Base-by-base conservation (phyloP, 92 coral and sea anemone genomes). In the Phenganax marumi region DNA sequence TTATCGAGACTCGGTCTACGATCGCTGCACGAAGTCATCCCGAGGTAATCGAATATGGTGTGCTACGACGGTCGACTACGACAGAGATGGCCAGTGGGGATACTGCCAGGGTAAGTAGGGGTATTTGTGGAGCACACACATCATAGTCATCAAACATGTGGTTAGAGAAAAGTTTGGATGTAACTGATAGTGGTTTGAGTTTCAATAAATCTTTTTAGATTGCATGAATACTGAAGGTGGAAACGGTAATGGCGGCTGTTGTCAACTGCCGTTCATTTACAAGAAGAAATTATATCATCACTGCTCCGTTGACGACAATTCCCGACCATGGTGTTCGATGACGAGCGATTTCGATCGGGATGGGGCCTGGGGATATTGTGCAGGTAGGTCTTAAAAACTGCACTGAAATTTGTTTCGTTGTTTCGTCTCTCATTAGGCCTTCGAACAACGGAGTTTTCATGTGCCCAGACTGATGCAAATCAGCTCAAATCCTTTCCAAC, bases 141-240 rank as follows among this genome's bases (percentile, higher is more conserved):
- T 56, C 63, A 56, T 56, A 56, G n/a, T 7, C 22, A 56, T 56
- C n/a, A 14, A 56, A 21, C 63, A 56, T 33, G 5, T 33, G 43
- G 43, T 33, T 33, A 33, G 3, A 33, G 43, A 33, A 33, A 33
- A 33, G 43, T 33, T 33, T 33, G 43, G 43, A 33, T 33, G 2
- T 33, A 33, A 33, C 2, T 33, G 43, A 33, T 33, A 5, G 5
- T 33, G 43, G 43, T 33, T 33, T 33, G 43, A 33, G 3, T 48
- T 14, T 33, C 8, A 10, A 58, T 14, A 21, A 65, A n/a, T 10
- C 4, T 65, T 48, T 8, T 47, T 50, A 93, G 97, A 85, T 70
- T 92, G 97, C 63, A 92, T 79, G 66, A 82, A 80, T 12, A 95
- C 98, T 18, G 90, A 95, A 65, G 97, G 96, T n/a, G 98, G 98